A percentile compares a stretch with the other conserved stretches of the same genome.
These are phyloP conservation scores for Echinops telfairi DNA, from an alignment of 2,113 vertebrate species.

Conservation along the genomic window DNA sequence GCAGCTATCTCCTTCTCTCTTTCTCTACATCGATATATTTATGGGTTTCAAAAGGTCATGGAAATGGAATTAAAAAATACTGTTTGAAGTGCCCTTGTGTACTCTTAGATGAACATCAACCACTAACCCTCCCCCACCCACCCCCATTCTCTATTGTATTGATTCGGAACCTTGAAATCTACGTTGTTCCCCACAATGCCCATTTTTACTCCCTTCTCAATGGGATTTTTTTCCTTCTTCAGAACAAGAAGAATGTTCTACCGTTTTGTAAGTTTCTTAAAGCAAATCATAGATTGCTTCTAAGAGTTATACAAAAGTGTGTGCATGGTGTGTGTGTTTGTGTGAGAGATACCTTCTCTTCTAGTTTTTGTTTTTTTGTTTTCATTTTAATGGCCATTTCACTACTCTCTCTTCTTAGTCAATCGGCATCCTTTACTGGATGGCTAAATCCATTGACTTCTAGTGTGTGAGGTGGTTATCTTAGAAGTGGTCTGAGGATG, in stretches of 20 bases:
- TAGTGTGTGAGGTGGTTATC: neutral
- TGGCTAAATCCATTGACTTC: constrained; percentile 26
- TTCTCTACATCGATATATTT: neutral
- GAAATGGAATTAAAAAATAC: too few species aligned
- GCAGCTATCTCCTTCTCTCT: neutral
- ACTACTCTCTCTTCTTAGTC: neutral
- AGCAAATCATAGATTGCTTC: neutral
- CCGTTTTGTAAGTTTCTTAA: neutral
- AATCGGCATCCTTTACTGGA: constrained; percentile 27
- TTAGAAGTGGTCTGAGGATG: constrained; percentile 7
- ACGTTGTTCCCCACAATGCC: neutral
- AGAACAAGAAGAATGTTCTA: neutral
- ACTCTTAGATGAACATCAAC: neutral
- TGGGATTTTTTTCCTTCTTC: neutral
- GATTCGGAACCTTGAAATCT: neutral
- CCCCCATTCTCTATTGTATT: constrained; percentile 42
- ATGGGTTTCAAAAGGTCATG: too few species aligned
- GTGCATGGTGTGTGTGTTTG: neutral
- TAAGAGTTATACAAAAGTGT: neutral
- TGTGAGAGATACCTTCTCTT: neutral
- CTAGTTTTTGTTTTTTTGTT: too few species aligned
- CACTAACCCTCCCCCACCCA: neutral
- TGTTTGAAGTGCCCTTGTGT: too few species aligned
- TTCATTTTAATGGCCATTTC: neutral
- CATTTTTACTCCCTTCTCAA: neutral